Evolutionary conservation across 1,140 invertebrate species (phyloP).

Genomic region (Dufourea novaeangliae): DNA sequence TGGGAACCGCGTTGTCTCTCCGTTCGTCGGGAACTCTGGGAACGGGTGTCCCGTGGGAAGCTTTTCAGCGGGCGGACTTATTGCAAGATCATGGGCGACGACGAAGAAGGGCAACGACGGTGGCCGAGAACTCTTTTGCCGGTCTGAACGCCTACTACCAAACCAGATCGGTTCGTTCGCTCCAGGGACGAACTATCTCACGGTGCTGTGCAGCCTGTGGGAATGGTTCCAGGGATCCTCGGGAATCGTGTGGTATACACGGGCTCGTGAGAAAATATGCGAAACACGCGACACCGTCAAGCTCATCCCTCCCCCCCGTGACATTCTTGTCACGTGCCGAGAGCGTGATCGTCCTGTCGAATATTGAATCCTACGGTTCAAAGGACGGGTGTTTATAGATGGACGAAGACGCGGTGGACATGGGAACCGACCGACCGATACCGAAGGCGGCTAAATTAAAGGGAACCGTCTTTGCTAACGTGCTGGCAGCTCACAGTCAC

Average conservation of each 20-base stretch:
- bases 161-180: conserved; percentile 58
- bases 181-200: conserved; percentile 61
- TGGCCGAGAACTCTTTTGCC: conserved; percentile 53
- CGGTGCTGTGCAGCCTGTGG: conserved; percentile 62
- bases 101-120: not conserved
- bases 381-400: not conserved
- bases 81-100: not conserved
- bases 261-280: conserved; percentile 44
- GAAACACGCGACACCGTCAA: not conserved
- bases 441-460: not conserved
- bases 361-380: not conserved
- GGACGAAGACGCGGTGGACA: not conserved
- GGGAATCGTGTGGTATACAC: conserved; percentile 16
- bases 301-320: not conserved
- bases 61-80: conserved; percentile 25
- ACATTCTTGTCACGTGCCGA: conserved; percentile 16
- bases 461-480: too few relatives aligned
- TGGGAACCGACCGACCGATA: not conserved
- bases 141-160: conserved; percentile 64
- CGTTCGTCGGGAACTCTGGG: conserved; percentile 19
- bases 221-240: conserved; percentile 40
- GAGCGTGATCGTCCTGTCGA: conserved; percentile 31
- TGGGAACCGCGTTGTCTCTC: conserved; percentile 30
- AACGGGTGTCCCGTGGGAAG: conserved; percentile 70
- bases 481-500: too few relatives aligned